Conservation (phyloP, 2,113 vertebrate species). For the Piaya cayana region DNA sequence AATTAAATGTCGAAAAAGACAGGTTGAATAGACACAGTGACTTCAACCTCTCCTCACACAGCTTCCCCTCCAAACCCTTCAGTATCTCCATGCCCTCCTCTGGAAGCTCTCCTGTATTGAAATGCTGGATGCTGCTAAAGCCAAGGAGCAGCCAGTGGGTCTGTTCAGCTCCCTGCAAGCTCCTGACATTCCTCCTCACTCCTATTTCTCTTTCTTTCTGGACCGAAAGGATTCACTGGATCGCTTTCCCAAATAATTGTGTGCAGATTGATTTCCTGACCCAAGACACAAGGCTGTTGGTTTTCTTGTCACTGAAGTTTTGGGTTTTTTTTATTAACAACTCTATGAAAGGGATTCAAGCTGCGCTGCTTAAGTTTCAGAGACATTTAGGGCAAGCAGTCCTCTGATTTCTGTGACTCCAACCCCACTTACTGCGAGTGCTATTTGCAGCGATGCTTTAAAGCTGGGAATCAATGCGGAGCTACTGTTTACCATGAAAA, state of each 20-base stretch:
- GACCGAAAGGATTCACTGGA: not conserved
- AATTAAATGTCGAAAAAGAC: no score
- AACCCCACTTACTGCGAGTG: not conserved
- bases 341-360: not conserved
- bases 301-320: not conserved
- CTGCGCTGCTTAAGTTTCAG: not conserved
- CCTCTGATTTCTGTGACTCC: not conserved
- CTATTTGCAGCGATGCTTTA: conserved; percentile 41
- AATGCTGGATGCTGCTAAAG: not conserved
- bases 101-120: not conserved
- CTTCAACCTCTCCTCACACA: no score
- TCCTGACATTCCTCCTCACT: not conserved
- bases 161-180: not conserved
- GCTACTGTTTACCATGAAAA: conserved; percentile 66
- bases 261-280: not conserved
- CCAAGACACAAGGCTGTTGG: not conserved
- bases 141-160: not conserved
- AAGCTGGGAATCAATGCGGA: conserved; percentile 50
- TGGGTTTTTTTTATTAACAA: not conserved
- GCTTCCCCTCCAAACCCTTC: no score
- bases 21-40: no score
- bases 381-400: not conserved
- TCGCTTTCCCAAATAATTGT: not conserved
- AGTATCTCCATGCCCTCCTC: no score
- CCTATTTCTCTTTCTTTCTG: fast-evolving